phyloP scores from a whole-genome alignment of 2,888 invertebrate species.

The Lasioglossum oenotherae region DNA sequence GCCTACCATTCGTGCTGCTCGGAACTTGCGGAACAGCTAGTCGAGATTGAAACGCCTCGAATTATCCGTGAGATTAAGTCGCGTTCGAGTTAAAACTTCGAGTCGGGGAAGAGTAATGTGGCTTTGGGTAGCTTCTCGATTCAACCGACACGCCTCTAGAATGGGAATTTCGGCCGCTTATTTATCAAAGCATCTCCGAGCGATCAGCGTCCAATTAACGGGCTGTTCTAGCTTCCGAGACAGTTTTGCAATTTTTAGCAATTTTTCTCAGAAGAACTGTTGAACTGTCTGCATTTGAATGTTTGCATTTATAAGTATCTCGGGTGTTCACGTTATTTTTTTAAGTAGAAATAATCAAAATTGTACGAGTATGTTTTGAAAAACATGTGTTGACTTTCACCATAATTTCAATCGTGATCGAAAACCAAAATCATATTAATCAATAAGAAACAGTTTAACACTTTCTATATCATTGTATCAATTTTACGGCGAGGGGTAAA shows the following conservation, averaged over 20 bases:
- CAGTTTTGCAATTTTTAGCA: not conserved
- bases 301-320: not conserved
- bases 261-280: not conserved
- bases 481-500: not conserved
- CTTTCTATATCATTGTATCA: not conserved
- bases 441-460: not conserved
- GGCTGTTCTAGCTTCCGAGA: not conserved
- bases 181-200: not conserved
- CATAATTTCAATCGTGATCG: too few relatives aligned
- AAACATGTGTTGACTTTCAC: not conserved
- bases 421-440: not conserved
- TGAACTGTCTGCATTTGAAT: not conserved
- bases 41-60: slow-evolving; percentile 26
- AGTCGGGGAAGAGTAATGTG: not conserved
- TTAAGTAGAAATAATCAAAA: too few relatives aligned
- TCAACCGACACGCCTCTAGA: not conserved
- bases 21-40: slow-evolving; percentile 26
- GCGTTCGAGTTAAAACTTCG: slow-evolving; percentile 10
- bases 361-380: not conserved
- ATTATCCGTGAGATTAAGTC: slow-evolving; percentile 8
- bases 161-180: not conserved
- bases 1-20: slow-evolving; percentile 1
- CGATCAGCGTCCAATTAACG: not conserved
- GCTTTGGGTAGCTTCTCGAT: not conserved
- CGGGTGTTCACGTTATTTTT: not conserved